Conservation (phyloP, 2,888 invertebrate genomes). For the Pocota personata region DNA sequence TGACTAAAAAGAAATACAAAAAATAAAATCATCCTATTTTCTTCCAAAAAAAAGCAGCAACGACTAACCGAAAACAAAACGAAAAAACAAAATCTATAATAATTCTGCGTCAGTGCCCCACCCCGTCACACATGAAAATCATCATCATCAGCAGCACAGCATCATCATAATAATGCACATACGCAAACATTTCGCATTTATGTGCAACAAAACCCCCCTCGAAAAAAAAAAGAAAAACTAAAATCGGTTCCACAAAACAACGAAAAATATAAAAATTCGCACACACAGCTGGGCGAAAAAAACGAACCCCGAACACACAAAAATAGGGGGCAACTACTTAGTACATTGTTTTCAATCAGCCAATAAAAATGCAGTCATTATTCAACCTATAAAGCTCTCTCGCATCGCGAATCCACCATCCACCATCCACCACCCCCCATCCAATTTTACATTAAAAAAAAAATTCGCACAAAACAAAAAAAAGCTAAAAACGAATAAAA, state of each 20-base stretch:
- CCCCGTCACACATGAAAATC: slow-evolving; percentile 5
- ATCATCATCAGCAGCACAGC: slow-evolving; percentile 47
- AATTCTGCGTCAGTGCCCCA: slow-evolving; percentile 55
- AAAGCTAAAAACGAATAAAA: slow-evolving; percentile 63
- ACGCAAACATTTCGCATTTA: slow-evolving; percentile 80
- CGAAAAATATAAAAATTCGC: slow-evolving; percentile 75
- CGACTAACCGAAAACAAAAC: slow-evolving; percentile 61
- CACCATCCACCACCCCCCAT: slow-evolving; percentile 30
- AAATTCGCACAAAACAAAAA: slow-evolving; percentile 67
- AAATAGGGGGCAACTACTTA: slow-evolving; percentile 79
- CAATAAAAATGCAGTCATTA: slow-evolving; percentile 83
- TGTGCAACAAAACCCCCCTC: slow-evolving; percentile 75
- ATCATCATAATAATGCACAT: slow-evolving; percentile 79
- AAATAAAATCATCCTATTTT: slow-evolving; percentile 64
- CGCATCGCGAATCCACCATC: slow-evolving; percentile 70
- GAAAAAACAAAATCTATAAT: slow-evolving; percentile 64
- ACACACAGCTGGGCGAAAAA: slow-evolving; percentile 66
- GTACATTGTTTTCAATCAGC: slow-evolving; percentile 81
- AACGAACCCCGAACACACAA: slow-evolving; percentile 77
- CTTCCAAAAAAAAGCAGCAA: slow-evolving; percentile 64
- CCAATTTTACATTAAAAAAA: slow-evolving; percentile 67
- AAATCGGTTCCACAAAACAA: slow-evolving; percentile 58
- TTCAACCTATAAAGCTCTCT: slow-evolving; percentile 76
- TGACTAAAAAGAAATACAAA: slow-evolving; percentile 56
- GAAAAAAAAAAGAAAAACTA: slow-evolving; percentile 69